Evolutionary conservation across 2,888 invertebrate genomes (phyloP), one percentile per base, ranked within the genome.

Genomic region (Cerceris ruficornis): DNA sequence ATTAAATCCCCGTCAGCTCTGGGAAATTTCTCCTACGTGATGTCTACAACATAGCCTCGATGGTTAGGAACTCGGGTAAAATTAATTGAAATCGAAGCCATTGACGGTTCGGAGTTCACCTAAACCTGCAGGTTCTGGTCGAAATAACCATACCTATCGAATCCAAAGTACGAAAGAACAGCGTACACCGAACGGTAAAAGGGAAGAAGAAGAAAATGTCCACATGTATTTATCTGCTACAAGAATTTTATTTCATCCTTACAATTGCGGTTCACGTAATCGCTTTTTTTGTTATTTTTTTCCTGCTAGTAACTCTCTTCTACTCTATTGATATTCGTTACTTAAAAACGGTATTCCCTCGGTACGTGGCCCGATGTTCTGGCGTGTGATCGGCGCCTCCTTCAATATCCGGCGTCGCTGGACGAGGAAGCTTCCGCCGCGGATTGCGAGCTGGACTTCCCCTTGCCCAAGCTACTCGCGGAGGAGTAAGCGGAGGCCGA

Each of bases 231-330:
- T 61, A 71, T 59, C 59, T 77, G 67, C 59, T 64, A 64, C 41
- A 77, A 82, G 66, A 78, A 57, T 80, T 80, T 80, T 68, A 80
- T 75, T 69, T 57, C 67, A 68, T 59, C 67, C 58, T 68, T 75
- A 74, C 55, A 73, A 75, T 70, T 73, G 60, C 49, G 43, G 11
- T 14, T 61, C 69, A 17, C 43, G 42, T 28, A 60, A 69, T 49
- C n/a, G 54, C 41, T 66, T 62, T 50, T 62, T 62, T 62, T 62
- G 39, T 69, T 54, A 62, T 61, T 60, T 52, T 70, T 64, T 58
- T 46, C 59, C 41, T 58, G 43, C 14, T 55, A n/a, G 8, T 58
- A 50, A 68, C 52, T 43, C 39, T 42, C 11, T 15, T 43, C 28
- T 50, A 68, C 17, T 59, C 7, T 52, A 75, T 2, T 28, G 43